Evolutionary conservation across 2,888 invertebrate genomes (phyloP), one percentile per base, ranked within the genome.

Genomic region (Malacosoma neustria): DNA sequence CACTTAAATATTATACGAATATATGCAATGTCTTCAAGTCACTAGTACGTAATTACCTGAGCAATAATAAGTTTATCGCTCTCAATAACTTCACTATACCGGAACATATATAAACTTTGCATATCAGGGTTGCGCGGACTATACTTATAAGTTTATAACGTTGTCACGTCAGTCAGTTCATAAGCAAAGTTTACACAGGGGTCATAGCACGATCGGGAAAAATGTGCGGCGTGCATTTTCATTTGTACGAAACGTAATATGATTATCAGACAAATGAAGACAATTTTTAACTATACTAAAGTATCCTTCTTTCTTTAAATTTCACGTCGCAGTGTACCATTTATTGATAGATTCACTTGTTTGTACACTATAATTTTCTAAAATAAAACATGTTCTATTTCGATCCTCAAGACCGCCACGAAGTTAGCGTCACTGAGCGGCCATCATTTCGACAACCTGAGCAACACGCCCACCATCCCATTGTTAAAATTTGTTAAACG

Each of bases 231-330:
- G 67, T 74, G 73, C 63, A 61, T 52, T 52, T 49, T 49, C 49
- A 42, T 51, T 48, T 48, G 54, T 46, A 55, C 43, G 46, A 48
- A 49, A 42, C 43, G 44, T 13, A 38, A 40, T 38, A 32, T 38
- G 34, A 49, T 46, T 49, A 57, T 47, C 51, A 60, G 54, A 50
- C 52, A 61, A 71, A 57, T 57, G 57, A 59, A 39, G 58, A 82
- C 82, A 81, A 73, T 66, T 85, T 84, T 85, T 85, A 85, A 51
- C 72, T 75, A 59, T 77, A 75, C 62, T 80, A 74, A 74, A 72
- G 71, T 70, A 75, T 72, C 65, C 77, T 82, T 70, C 84, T 85
- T 82, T 70, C 84, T 85, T 81, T 84, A 84, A 81, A 85, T 85
- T 73, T 82, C 84, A 82, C 81, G 76, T 67, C 49, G 64, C 57